phyloP scores from a whole-genome alignment of 2,888 invertebrate species.

The Megamerina dolium region DNA sequence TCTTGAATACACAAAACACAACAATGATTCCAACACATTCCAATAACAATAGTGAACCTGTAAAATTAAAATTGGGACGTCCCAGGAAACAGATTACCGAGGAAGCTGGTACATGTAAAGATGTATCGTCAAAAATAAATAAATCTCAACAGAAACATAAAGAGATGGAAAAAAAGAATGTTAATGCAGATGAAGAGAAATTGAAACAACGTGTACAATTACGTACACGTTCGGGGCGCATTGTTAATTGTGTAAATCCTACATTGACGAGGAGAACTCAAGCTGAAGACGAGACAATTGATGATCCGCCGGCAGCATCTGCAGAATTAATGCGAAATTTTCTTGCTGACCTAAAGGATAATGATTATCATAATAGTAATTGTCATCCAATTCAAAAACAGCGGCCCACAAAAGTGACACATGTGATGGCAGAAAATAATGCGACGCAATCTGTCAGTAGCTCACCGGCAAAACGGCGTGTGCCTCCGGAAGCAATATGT shows the following conservation, averaged over 20 bases:
- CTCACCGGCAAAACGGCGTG: conserved; percentile 20
- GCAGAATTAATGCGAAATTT: conserved; percentile 29
- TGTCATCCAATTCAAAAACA: neutral
- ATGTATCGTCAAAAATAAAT: conserved; percentile 1
- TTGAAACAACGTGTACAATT: conserved; percentile 2
- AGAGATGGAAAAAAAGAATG: conserved; percentile 1
- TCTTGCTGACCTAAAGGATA: conserved; percentile 29
- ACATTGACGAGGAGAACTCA: too few species aligned
- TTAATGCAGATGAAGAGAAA: neutral
- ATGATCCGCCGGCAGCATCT: conserved; percentile 13
- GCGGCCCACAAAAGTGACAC: neutral
- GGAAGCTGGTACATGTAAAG: neutral
- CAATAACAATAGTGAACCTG: conserved; percentile 2
- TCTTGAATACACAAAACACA: conserved; percentile 22
- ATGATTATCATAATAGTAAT: conserved; percentile 14
- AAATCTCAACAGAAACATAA: conserved; percentile 2
- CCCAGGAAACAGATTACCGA: conserved; percentile 26
- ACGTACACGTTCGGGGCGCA: conserved; percentile 37
- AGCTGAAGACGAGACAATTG: neutral
- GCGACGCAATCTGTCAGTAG: neutral
- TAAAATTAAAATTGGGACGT: conserved; percentile 25
- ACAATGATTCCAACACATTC: conserved; percentile 1
- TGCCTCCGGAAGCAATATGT: conserved; percentile 40
- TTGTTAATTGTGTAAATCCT: conserved; percentile 22
- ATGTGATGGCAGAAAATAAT: neutral